Conservation (phyloP, 2,888 invertebrate genomes). For the Mamestra brassicae region DNA sequence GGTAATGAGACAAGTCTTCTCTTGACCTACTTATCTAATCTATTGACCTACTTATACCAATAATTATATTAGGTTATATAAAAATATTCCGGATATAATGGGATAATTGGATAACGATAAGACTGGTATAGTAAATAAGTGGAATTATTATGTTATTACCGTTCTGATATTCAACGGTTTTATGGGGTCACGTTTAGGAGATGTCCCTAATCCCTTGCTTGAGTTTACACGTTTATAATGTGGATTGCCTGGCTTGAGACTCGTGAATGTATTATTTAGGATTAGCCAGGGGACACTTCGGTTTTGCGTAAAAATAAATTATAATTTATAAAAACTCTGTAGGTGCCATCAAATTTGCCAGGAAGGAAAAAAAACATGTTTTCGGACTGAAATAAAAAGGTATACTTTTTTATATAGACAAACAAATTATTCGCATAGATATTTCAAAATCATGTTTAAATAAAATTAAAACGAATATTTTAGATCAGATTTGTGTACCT, state of each 20-base stretch:
- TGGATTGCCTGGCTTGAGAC: not conserved
- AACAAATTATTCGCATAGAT: too few species aligned
- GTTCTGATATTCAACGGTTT: not conserved
- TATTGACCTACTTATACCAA: conserved; percentile 3
- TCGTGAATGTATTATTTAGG: conserved; percentile 1
- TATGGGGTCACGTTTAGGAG: not conserved
- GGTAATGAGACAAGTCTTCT: conserved; percentile 65
- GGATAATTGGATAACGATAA: not conserved
- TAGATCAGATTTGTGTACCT: not conserved
- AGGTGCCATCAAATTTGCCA: too few species aligned
- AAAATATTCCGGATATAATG: not conserved
- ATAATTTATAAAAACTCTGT: too few species aligned
- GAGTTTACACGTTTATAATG: not conserved
- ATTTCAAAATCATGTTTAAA: not conserved
- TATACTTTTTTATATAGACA: too few species aligned
- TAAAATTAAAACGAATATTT: not conserved
- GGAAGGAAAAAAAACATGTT: too few species aligned
- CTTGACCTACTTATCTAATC: conserved; percentile 5
- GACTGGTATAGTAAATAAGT: conserved; percentile 2
- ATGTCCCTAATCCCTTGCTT: not conserved
- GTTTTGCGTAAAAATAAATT: too few species aligned
- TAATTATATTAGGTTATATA: not conserved
- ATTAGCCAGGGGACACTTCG: too few species aligned
- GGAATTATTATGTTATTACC: conserved; percentile 2
- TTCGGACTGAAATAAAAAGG: too few species aligned